Evolutionary conservation across 53 echinoderm and acorn worm genomes (phyloP), one percentile per base, ranked within the genome.

Genomic region (Actinopyga echinites): DNA sequence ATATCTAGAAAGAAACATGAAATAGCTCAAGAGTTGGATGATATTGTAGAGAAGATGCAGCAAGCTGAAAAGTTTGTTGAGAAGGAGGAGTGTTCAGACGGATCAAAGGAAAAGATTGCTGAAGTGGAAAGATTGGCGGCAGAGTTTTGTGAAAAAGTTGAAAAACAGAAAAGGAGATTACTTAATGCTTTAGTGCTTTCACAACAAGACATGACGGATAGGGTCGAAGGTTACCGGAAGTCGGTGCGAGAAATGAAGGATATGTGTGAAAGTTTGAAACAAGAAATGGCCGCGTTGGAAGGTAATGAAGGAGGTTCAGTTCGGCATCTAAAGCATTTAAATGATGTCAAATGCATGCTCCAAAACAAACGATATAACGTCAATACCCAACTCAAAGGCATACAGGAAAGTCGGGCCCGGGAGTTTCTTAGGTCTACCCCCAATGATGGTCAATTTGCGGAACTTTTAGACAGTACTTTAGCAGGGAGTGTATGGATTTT

Each of bases 141-240:
- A 30, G 77, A 77, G 31, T 77, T 77, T 54, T 20, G 32, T 45
- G 54, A 77, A 31, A 77, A 77, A 56, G 77, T 77, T 17, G 77
- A 77, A 19, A 53, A 26, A 21, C 49, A 54, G 21, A 77, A 77
- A 32, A 77, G 29, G 26, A 30, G 54, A 32, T 22, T 75, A 15
- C 31, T 75, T 0, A 26, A 75, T 55, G 44, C 45, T 12, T 32
- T 75, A 30, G 31, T 45, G 12, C 42, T 49, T 23, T 75, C 53
- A 31, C 44, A 75, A 6, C 44, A 42, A 11, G 77, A 75, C 11
- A 75, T 31, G 32, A 5, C 53, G 11, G 12, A 1, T 3, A 28
- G 53, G 12, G 28, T 53, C 2, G 77, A 75, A 21, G 56, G 31
- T 54, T 75, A 75, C 55, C 45, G 28, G 77, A 55, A 52, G 55